Conservation (phyloP, 2,113 vertebrate species). For the Catharus bicknelli region DNA sequence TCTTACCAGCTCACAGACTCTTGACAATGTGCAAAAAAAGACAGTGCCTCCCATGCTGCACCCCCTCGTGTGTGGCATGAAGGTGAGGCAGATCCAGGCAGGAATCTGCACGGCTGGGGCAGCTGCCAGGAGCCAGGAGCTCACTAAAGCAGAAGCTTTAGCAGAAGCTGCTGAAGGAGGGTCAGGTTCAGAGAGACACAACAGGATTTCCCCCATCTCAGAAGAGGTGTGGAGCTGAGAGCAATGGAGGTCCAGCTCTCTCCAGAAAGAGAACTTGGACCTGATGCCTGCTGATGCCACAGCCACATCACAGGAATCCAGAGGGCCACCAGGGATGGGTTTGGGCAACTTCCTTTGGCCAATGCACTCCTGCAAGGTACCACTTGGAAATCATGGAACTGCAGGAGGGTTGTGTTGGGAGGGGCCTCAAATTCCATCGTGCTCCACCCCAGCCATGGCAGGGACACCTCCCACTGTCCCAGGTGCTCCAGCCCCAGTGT, state of each 20-base stretch:
- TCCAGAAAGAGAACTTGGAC: not conserved
- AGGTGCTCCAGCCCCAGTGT: too few relatives aligned
- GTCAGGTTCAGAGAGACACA: not conserved
- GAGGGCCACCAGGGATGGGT: not conserved
- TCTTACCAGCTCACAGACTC: not conserved
- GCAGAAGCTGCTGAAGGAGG: not conserved
- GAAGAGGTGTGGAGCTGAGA: not conserved
- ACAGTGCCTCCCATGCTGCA: not conserved
- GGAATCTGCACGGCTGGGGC: not conserved
- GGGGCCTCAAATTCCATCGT: accelerated
- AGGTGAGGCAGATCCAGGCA: not conserved
- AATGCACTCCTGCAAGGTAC: accelerated
- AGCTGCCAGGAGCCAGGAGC: not conserved
- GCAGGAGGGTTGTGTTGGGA: not conserved
- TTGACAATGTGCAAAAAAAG: not conserved
- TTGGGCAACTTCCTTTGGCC: not conserved
- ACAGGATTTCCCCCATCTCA: not conserved
- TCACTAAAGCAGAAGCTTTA: not conserved
- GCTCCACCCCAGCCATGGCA: not conserved
- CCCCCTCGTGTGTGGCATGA: not conserved
- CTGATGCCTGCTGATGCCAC: not conserved
- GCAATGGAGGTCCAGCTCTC: not conserved
- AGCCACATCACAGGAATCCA: not conserved
- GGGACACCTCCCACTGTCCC: not conserved
- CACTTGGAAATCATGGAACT: not conserved